A percentile compares a stretch with the other conserved stretches of the same genome.
Conservation (phyloP, 2,113 vertebrate species). For the Mionectes macconnelli region DNA sequence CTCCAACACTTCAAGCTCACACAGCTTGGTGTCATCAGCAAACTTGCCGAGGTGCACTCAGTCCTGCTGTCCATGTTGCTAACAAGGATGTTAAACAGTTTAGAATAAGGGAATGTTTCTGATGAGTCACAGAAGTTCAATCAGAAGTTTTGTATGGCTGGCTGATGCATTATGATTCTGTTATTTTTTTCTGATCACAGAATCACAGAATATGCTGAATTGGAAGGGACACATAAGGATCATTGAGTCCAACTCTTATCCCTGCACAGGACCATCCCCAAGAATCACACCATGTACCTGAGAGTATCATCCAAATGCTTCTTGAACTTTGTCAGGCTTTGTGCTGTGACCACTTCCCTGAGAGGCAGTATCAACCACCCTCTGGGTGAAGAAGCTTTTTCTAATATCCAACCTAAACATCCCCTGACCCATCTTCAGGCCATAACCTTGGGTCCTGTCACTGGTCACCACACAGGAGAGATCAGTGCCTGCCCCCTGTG, state of each 20-base stretch:
- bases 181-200: not conserved
- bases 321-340: not conserved
- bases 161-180: not conserved
- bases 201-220: not conserved
- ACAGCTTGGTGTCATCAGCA: not conserved
- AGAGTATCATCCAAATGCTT: not conserved
- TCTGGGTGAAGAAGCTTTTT: not conserved
- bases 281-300: not conserved
- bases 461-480: not conserved
- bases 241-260: not conserved
- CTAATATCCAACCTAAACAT: not conserved
- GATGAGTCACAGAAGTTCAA: not conserved
- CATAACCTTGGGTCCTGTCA: not conserved
- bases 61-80: not conserved
- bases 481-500: not conserved
- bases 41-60: not conserved
- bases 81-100: fast-evolving
- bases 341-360: not conserved
- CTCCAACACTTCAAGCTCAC: not conserved
- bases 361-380: not conserved
- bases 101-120: not conserved
- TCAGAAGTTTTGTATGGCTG: not conserved
- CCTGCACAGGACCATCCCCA: not conserved
- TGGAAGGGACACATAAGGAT: not conserved
- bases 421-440: not conserved